Conservation (phyloP, 2,888 invertebrate species). For the Panopea generosa region DNA sequence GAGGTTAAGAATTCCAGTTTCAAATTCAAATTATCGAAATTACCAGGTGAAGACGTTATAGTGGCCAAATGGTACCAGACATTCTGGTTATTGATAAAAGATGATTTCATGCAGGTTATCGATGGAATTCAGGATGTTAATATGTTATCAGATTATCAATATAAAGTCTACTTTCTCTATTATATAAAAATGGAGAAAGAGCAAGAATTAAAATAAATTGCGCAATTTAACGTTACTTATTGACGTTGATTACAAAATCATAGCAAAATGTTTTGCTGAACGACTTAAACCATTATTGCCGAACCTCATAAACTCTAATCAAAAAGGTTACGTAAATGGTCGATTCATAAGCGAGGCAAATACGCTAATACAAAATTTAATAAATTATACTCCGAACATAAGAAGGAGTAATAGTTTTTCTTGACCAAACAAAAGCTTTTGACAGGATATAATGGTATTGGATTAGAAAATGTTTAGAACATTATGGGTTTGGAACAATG, state of each 20-base stretch:
- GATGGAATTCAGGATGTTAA: too few species aligned
- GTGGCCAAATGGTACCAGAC: too few species aligned
- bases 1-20: too few species aligned
- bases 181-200: too few species aligned
- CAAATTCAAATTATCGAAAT: too few species aligned
- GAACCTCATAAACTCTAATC: conserved; percentile 14
- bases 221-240: conserved; percentile 13
- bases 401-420: conserved; percentile 9
- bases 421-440: conserved; percentile 14
- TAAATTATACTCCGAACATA: conserved; percentile 2
- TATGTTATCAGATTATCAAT: too few species aligned
- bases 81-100: too few species aligned
- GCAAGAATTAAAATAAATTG: too few species aligned
- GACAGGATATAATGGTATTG: conserved; percentile 13
- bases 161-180: too few species aligned
- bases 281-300: conserved; percentile 7
- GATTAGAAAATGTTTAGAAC: not conserved
- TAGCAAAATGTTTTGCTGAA: conserved; percentile 7
- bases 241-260: conserved; percentile 29
- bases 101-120: too few species aligned
- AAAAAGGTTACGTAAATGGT: conserved; percentile 14
- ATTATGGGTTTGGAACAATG: conserved; percentile 9
- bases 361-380: conserved; percentile 15
- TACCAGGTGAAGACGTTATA: too few species aligned
- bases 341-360: conserved; percentile 10